These are phyloP conservation scores for Athene noctua DNA, from an alignment of 2,113 vertebrate genomes.

Conservation along the genomic window DNA sequence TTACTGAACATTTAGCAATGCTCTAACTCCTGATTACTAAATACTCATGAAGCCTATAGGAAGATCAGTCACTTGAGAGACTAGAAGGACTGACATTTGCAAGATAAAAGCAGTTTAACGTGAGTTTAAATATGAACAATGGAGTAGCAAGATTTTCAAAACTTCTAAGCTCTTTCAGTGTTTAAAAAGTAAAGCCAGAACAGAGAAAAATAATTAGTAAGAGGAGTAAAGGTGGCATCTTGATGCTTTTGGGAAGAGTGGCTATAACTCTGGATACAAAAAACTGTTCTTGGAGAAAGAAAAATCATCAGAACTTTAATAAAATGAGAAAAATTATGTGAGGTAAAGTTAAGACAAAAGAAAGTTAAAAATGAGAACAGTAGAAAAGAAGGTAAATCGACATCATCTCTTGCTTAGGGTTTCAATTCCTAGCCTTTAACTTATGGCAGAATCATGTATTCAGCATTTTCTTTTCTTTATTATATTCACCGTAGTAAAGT, in stretches of 20 bases:
- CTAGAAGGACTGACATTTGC: neutral
- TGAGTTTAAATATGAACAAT: neutral
- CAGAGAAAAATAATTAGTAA: neutral
- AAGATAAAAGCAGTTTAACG: neutral
- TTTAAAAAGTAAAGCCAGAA: neutral
- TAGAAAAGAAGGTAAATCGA: neutral
- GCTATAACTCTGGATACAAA: neutral
- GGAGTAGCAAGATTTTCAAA: neutral
- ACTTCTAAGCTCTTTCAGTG: neutral
- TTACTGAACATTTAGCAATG: neutral
- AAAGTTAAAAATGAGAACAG: neutral
- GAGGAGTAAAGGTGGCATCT: neutral
- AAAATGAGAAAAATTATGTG: neutral
- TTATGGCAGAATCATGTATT: neutral
- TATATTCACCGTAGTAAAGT: neutral
- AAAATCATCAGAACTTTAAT: neutral
- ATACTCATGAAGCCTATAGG: neutral
- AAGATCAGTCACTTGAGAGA: neutral
- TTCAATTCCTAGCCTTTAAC: neutral
- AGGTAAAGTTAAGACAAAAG: neutral
- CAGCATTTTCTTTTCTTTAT: neutral
- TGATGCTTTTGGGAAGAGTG: neutral
- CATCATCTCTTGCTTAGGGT: neutral
- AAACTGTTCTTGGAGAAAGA: neutral
- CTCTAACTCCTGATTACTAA: neutral